Base-by-base conservation (phyloP, 2,797 vertebrate species). In the Hyperoplus lanceolatus region DNA sequence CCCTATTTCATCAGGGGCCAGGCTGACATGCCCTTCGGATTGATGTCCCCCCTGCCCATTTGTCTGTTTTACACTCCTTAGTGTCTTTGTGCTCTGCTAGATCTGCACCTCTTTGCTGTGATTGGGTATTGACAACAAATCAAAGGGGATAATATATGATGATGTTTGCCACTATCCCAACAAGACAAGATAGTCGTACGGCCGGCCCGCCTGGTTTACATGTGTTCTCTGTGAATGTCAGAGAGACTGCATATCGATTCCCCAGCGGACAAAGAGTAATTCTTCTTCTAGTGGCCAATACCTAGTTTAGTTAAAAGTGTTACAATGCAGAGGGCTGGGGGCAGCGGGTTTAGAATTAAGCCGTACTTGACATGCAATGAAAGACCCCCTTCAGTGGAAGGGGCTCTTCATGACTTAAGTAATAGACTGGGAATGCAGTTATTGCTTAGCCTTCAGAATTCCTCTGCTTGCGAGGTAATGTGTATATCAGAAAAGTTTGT, bases 401-500 rank as follows among this genome's bases (percentile, higher is more conserved):
- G 73, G 80, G 78, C 81, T 90, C 83, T 89, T 89, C 88, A 92
- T 92, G 94, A 94, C 93, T 96, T 96, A 96, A 97, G 96, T 96
- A 96, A 97, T 97, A 96, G 95, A 96, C 95, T 96, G 95, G 94
- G 96, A 98, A 96, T 94, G 93, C 94, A 94, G 95, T 97, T 97
- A 97, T 96, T 96, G 95, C 96, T 97, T 96, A 96, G 96, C 88
- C 96, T 95, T 96, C 94, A 96, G 95, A 94, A 97, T 96, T 96
- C 96, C 94, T 96, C 94, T 95, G 95, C 95, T 97, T 92, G 92
- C 90, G 89, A 97, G 96, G 96, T 94, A 97, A 97, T 96, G 95
- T 95, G 96, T 97, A 96, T 96, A 97, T 98, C 96, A 97, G 95
- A 97, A 97, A 98, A 97, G 96, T 97, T 97, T 96, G 96, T 93